Evolutionary conservation across 2,113 vertebrate species (phyloP), one percentile per base, ranked within the genome.

Genomic region (Balaeniceps rex): DNA sequence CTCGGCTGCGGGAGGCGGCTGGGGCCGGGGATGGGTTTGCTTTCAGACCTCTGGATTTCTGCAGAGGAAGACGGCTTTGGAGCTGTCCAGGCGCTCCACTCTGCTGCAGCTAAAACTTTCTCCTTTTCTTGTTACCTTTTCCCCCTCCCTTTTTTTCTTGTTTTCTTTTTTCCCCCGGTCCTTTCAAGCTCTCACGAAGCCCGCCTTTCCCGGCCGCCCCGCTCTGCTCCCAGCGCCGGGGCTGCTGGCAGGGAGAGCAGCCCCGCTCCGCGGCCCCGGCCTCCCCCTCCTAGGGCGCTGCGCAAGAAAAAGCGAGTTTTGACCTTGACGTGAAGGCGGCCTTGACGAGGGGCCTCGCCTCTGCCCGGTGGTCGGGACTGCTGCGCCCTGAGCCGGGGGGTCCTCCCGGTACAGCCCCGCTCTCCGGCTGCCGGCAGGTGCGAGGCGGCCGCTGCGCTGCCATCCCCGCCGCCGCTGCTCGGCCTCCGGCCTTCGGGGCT

Each of bases 141-240:
- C 5, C 12, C 7, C 23, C 10, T 10, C 11, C 6, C 8, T 69
- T 70, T 0, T 61, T 60, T 44, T 31, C 6, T 46, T 38, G 12
- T 49, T 13, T 64, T 55, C 4, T 69, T 12, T 34, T 2, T 0
- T 9, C 1, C 5, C 5, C 1, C 10, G 1, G 3, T 54, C 8
- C 13, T 83, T 71, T n/a, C 44, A 10, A 24, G 7, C n/a, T 38
- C 52, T 90, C 36, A 72, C 16, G 38, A 49, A 42, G 4, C 31
- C 18, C 10, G 10, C 23, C 23, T 40, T 68, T 75, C 24, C 38
- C 8, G 1, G 18, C 28, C 42, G 26, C 19, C 22, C 46, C 15
- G 9, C 51, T 65, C 26, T 7, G 31, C 49, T 51, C 10, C n/a
- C n/a, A 17, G n/a, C 13, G 2, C 58, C 11, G 10, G 36, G 24